A percentile compares a stretch with the other conserved stretches of the same genome.
phyloP scores from a whole-genome alignment of 2,113 vertebrate species.

The Cebidichthys violaceus region DNA sequence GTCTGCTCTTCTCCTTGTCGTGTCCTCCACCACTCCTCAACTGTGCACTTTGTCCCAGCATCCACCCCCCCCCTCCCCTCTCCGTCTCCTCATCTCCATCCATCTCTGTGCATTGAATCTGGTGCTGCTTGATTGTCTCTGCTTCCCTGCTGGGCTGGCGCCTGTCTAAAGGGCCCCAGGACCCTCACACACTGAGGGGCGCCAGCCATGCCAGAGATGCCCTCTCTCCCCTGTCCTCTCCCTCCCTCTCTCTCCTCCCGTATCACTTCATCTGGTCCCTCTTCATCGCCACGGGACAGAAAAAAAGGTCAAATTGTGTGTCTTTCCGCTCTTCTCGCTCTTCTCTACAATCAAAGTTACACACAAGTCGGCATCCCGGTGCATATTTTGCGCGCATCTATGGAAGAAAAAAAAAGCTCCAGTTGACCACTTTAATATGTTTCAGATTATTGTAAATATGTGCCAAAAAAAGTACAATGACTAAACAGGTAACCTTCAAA shows the following conservation, averaged over 20 bases:
- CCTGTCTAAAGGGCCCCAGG: constrained; percentile 83
- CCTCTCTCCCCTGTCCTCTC: constrained; percentile 43
- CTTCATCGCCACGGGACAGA: constrained; percentile 47
- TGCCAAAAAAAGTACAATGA: constrained; percentile 10
- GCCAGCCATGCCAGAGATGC: constrained; percentile 78
- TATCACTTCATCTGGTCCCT: constrained; percentile 56
- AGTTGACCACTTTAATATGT: background rate
- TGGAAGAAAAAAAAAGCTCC: background rate
- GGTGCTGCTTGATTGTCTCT: constrained; percentile 84
- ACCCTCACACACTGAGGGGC: constrained; percentile 77
- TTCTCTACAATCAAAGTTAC: background rate
- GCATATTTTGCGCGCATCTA: background rate
- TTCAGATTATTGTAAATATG: background rate
- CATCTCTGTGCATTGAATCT: constrained; percentile 79
- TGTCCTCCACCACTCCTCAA: constrained; percentile 65
- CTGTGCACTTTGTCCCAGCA: constrained; percentile 51
- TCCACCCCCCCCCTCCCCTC: constrained; percentile 40
- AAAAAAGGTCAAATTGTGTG: constrained; percentile 61
- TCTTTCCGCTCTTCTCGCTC: constrained; percentile 14
- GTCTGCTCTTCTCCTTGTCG: constrained; percentile 50
- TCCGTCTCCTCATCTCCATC: constrained; percentile 60
- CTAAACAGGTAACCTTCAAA: constrained; percentile 51
- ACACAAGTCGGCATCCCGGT: background rate
- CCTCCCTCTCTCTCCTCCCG: constrained; percentile 32
- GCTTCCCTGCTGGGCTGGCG: constrained; percentile 82